Conservation (phyloP, 2,797 vertebrate species). For the Brachyalestes nurse region DNA sequence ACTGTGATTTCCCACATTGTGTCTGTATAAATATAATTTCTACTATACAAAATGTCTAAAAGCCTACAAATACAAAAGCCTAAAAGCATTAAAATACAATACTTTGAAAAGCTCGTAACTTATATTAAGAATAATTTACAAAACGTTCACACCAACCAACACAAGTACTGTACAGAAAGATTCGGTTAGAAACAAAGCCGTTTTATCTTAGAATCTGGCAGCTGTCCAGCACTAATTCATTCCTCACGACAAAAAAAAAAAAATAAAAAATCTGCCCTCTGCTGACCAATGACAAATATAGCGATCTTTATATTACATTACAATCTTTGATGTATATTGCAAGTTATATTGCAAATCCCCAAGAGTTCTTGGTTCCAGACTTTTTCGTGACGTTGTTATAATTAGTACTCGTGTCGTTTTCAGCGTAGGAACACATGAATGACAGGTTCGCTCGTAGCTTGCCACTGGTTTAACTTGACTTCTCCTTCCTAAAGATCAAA, state of each 20-base stretch:
- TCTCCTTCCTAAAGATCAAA: slow-evolving; percentile 3
- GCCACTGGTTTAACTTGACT: background rate
- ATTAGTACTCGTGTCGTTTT: too few species aligned
- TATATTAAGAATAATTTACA: slow-evolving; percentile 34
- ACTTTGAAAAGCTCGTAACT: slow-evolving; percentile 37
- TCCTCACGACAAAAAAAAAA: too few species aligned
- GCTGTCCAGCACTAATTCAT: slow-evolving; percentile 16
- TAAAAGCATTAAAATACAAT: slow-evolving; percentile 46
- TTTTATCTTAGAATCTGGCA: slow-evolving; percentile 7
- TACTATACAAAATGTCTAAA: slow-evolving; percentile 39
- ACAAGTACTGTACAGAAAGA: slow-evolving; percentile 31
- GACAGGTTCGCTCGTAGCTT: background rate
- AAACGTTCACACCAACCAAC: slow-evolving; percentile 39
- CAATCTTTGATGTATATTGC: background rate
- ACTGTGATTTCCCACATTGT: slow-evolving; percentile 13
- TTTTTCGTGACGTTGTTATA: background rate
- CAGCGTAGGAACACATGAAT: too few species aligned
- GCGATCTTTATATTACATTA: background rate
- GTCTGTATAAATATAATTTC: slow-evolving; percentile 37
- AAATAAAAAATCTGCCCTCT: background rate
- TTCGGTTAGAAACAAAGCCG: background rate
- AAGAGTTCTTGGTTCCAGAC: background rate
- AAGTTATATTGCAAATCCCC: background rate
- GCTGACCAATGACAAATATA: background rate
- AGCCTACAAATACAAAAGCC: slow-evolving; percentile 41